A percentile compares a stretch with the other conserved stretches of the same genome.
phyloP scores from a whole-genome alignment of 1,140 invertebrate species.

The Drosophila ohnishii region DNA sequence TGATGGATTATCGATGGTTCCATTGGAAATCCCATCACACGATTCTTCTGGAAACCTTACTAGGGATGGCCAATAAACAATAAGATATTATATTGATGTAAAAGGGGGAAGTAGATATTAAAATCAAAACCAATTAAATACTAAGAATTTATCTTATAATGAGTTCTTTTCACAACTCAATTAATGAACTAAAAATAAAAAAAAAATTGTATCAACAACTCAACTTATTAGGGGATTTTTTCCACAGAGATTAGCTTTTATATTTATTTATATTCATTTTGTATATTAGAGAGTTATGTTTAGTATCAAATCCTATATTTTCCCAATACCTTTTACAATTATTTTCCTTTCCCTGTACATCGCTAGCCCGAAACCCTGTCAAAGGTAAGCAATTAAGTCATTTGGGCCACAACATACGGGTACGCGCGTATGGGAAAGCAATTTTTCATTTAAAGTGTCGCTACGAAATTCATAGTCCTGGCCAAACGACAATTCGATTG shows the following conservation, averaged over 20 bases:
- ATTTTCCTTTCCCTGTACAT: neutral
- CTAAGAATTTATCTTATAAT: too few relatives aligned
- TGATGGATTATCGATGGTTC: constrained; percentile 17
- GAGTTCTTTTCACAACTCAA: too few relatives aligned
- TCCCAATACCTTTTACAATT: neutral
- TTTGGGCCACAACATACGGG: constrained; percentile 25
- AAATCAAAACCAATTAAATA: too few relatives aligned
- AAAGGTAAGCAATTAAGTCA: constrained; percentile 36
- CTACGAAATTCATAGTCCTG: constrained; percentile 20
- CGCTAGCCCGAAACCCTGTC: neutral
- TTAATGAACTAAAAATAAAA: too few relatives aligned
- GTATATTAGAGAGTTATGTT: neutral
- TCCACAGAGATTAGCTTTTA: too few relatives aligned
- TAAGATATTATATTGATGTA: neutral
- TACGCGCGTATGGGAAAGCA: constrained; percentile 9
- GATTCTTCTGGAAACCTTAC: neutral
- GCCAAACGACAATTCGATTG: constrained; percentile 67
- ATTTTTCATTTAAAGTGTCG: constrained; percentile 47
- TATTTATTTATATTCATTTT: too few relatives aligned
- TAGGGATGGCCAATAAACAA: neutral
- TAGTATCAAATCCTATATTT: neutral
- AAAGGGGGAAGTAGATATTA: rapidly evolving
- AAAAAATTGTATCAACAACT: too few relatives aligned
- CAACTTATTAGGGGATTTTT: too few relatives aligned
- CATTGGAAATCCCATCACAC: neutral